Evolutionary conservation across 2,888 invertebrate species (phyloP).

Genomic region (Cephus pygmeus): DNA sequence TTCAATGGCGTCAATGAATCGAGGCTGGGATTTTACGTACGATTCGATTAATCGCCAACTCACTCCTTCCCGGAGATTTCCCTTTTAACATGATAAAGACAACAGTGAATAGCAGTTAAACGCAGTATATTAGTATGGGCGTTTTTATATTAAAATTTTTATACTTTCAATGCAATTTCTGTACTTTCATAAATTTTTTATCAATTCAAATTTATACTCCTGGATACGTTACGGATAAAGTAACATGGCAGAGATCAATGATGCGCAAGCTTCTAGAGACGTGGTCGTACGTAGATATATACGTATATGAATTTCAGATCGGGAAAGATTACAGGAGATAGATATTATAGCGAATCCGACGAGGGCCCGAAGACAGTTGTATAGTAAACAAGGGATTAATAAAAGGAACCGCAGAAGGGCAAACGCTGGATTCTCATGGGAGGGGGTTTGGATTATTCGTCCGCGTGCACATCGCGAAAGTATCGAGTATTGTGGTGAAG

Average conservation of each 20-base stretch:
- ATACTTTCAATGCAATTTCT: too few species aligned
- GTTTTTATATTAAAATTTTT: neutral
- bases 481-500: neutral
- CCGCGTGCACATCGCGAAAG: constrained; percentile 5
- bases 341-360: neutral
- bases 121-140: too few species aligned
- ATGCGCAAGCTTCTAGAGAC: too few species aligned
- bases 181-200: too few species aligned
- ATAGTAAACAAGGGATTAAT: neutral
- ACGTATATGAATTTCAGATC: neutral
- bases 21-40: neutral
- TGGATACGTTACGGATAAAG: too few species aligned
- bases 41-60: neutral
- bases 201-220: too few species aligned
- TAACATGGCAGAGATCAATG: too few species aligned
- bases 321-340: neutral
- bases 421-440: neutral
- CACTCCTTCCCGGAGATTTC: neutral
- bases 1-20: neutral
- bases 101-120: too few species aligned
- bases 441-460: neutral
- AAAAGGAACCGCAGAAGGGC: neutral
- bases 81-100: neutral
- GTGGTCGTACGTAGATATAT: too few species aligned
- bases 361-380: neutral